Evolutionary conservation across 1,140 invertebrate species (phyloP).

Genomic region (Nymphalis io): DNA sequence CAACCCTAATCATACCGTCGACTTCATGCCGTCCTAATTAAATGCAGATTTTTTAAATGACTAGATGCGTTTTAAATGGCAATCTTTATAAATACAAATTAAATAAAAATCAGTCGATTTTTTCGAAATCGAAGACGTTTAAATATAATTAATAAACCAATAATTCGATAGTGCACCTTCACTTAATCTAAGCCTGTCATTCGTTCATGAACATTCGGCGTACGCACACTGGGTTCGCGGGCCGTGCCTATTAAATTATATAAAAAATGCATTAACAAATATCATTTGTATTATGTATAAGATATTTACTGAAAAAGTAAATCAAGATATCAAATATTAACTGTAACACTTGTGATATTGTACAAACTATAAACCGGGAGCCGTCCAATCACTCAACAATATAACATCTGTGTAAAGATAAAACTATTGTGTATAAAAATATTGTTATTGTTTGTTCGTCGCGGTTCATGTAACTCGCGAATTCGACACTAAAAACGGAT

Average conservation of each 20-base stretch:
- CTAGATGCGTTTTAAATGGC: conserved; percentile 73
- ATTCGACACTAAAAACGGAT: conserved; percentile 69
- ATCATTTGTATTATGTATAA: conserved; percentile 43
- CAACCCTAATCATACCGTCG: conserved; percentile 74
- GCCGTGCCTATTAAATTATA: conserved; percentile 18
- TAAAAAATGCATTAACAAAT: conserved; percentile 41
- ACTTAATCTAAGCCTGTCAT: conserved; percentile 3
- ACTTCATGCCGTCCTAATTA: conserved; percentile 49
- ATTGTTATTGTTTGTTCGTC: conserved; percentile 71
- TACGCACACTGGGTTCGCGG: not conserved
- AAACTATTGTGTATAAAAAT: conserved; percentile 80
- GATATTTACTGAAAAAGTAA: conserved; percentile 39
- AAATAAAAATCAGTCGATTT: conserved; percentile 34
- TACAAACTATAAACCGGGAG: conserved; percentile 78
- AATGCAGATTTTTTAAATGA: conserved; percentile 68
- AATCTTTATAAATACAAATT: conserved; percentile 44
- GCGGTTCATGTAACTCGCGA: conserved; percentile 48
- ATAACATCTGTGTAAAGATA: conserved; percentile 78
- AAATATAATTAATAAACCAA: conserved; percentile 10
- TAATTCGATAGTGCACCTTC: conserved; percentile 11
- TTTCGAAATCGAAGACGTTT: conserved; percentile 26
- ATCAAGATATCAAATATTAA: conserved; percentile 67
- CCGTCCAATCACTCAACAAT: conserved; percentile 77
- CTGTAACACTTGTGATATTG: conserved; percentile 63
- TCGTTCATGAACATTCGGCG: not conserved